Conservation (phyloP, 30 jellyfish, hydroid and myxozoan genomes). For the Rhopilema esculentum region DNA sequence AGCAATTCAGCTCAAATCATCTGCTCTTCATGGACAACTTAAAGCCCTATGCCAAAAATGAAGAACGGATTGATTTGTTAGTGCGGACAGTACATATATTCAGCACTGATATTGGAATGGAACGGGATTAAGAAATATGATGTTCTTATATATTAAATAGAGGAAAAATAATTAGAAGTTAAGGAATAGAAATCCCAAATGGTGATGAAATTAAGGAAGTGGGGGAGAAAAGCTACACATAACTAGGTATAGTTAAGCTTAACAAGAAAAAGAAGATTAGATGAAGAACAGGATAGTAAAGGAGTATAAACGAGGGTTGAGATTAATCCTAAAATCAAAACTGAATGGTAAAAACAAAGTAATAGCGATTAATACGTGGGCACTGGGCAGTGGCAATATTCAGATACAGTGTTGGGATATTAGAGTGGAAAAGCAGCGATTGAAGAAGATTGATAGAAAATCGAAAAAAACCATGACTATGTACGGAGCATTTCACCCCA, state of each 20-base stretch:
- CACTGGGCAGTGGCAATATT: too few species aligned
- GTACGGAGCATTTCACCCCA: constrained; percentile 7
- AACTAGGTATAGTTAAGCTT: neutral
- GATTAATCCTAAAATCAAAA: too few species aligned
- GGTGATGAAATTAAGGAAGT: neutral
- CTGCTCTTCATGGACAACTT: constrained; percentile 46
- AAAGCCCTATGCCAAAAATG: too few species aligned
- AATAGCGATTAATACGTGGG: too few species aligned
- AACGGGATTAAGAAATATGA: constrained; percentile 10
- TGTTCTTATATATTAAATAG: neutral
- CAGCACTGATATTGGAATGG: constrained; percentile 4
- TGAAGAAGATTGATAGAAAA: too few species aligned
- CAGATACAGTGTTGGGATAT: too few species aligned
- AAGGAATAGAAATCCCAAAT: neutral
- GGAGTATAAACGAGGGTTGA: too few species aligned
- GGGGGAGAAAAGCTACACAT: neutral
- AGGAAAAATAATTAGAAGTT: neutral
- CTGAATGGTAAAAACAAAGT: too few species aligned
- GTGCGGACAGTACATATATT: constrained; percentile 6
- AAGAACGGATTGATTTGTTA: constrained; percentile 1
- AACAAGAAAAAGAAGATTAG: neutral
- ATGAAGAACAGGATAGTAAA: neutral
- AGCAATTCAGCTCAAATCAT: constrained; percentile 17
- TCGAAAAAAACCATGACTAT: constrained; percentile 4
- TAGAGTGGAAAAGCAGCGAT: too few species aligned